Conservation (phyloP, 1,140 invertebrate genomes). For the Oreohelix idahoensis region DNA sequence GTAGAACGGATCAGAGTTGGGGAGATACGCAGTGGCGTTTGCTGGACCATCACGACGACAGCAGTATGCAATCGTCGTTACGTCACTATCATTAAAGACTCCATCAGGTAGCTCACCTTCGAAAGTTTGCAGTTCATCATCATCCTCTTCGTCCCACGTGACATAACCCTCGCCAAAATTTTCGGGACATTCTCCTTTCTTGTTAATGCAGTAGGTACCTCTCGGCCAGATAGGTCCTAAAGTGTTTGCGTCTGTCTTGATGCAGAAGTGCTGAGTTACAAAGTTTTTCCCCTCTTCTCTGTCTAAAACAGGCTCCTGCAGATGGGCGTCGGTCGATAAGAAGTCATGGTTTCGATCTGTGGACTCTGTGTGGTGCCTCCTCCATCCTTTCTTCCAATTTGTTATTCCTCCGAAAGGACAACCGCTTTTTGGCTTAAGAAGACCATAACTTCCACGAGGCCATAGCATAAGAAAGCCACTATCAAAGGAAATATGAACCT, state of each 20-base stretch:
- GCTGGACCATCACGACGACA: constrained; percentile 1
- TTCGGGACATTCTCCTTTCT: too few species aligned
- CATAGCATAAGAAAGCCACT: not conserved
- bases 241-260: not conserved
- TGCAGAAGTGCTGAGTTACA: not conserved
- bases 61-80: not conserved
- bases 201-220: constrained; percentile 16
- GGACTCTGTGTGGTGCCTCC: constrained; percentile 7
- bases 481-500: not conserved
- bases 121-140: too few species aligned
- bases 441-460: not conserved
- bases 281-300: too few species aligned
- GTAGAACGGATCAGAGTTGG: not conserved
- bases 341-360: not conserved
- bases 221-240: constrained; percentile 8
- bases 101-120: not conserved
- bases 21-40: not conserved
- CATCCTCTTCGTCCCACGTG: too few species aligned
- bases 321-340: too few species aligned
- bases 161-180: too few species aligned
- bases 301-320: too few species aligned
- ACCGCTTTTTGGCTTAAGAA: too few species aligned
- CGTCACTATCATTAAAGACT: too few species aligned
- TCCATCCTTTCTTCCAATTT: not conserved
- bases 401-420: not conserved